Base-by-base conservation (phyloP, 2,113 vertebrate genomes). In the Lasiurus borealis region DNA sequence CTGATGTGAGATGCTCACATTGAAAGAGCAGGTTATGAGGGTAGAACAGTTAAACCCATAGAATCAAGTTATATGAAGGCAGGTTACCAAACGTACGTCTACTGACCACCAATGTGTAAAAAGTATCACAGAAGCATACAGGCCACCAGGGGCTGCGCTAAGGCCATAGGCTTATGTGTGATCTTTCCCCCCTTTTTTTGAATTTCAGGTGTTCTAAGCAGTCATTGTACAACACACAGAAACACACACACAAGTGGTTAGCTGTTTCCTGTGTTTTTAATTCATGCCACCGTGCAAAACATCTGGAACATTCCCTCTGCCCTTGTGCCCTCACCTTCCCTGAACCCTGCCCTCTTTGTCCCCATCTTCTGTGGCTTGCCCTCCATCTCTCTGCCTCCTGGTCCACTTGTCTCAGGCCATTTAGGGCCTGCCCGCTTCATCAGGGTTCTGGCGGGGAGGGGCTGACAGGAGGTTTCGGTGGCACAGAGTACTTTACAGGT, bases 131-230 rank as follows among this genome's bases (percentile, higher is more conserved):
- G 18, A 62, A 11, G 9, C 50, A 29, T 2, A 6, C 36, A 48
- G n/a, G 62, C 71, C 1, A 1, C 8, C 0, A 1, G 18, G 44
- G 48, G 5, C 73, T 59, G 78, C 0, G 12, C 10, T 2, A 11
- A 36, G 29, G 50, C 44, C 2, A 0, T 2, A 3, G 76, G 54
- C 54, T 29, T 1, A 34, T 19, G 54, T 40, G 34, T 10, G n/a
- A 13, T 8, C 16, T 29, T 11, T 3, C 16, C 27, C 44, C 13
- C 34, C 57, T 52, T n/a, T 40, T 2, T n/a, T 52, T 68, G 0
- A 7, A 50, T 44, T 9, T 44, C 25, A 19, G n/a, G 12, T n/a
- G 94, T 14, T 36, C 59, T 3, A n/a, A 59, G 48, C 16, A 15
- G 54, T 10, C 34, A 21, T 29, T 4, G 44, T 15, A 36, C 34